phyloP scores from a whole-genome alignment of 30 jellyfish, hydroid and myxozoan species.

The Rhopilema esculentum region DNA sequence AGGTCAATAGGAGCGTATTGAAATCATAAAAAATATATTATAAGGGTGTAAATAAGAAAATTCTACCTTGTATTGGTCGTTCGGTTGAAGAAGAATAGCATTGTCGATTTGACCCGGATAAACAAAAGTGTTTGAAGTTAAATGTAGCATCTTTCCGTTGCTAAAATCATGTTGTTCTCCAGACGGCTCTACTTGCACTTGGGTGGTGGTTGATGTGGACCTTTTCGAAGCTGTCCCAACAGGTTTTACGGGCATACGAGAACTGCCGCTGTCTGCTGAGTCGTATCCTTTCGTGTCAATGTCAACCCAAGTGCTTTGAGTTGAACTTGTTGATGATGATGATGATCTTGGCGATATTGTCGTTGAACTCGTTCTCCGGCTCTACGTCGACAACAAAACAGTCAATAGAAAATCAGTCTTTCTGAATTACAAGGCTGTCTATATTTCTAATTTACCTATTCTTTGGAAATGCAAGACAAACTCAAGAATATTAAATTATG shows the following conservation, averaged over 20 bases:
- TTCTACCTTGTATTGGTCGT: conserved; percentile 74
- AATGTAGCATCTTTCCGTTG: conserved; percentile 57
- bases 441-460: no score
- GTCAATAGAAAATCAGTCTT: not conserved
- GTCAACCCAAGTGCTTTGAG: conserved; percentile 48
- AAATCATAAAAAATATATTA: no score
- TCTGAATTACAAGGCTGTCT: no score
- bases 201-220: conserved; percentile 5
- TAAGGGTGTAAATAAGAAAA: not conserved
- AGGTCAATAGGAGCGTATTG: no score
- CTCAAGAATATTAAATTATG: no score
- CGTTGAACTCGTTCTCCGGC: not conserved
- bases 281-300: conserved; percentile 19
- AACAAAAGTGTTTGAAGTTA: conserved; percentile 8
- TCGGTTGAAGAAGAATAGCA: conserved; percentile 48
- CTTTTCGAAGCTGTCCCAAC: conserved; percentile 13
- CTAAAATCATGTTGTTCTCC: not conserved
- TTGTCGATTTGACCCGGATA: conserved; percentile 83
- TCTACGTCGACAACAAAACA: not conserved
- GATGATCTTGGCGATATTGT: not conserved
- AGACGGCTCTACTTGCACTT: conserved; percentile 54
- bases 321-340: conserved; percentile 23
- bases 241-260: not conserved
- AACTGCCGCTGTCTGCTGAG: not conserved
- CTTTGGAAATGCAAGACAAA: no score